Evolutionary conservation across 1,140 invertebrate species (phyloP), one percentile per base, ranked within the genome.

Genomic region (Carposina sasakii): DNA sequence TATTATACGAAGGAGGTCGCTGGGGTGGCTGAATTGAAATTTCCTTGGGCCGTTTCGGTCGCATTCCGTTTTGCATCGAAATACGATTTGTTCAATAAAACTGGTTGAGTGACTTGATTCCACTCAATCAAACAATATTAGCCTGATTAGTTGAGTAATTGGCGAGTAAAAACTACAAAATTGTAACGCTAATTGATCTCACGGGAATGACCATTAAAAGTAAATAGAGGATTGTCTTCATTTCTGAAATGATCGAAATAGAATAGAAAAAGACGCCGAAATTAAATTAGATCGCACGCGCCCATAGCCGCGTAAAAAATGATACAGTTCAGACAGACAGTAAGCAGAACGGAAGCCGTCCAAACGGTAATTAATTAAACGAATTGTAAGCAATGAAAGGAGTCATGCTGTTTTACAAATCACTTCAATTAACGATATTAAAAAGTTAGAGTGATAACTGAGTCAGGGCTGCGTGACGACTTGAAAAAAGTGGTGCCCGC

Each of bases 331-430:
- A 63, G 58, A 60, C 50, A 63, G 24, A 12, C 57, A 55, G 54
- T 21, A 42, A 62, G 52, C 57, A 58, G 57, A 78, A 76, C 81
- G 76, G 81, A 84, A 84, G 81, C 76, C 66, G 67, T 63, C 72
- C 63, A 62, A 79, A 81, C 72, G 64, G 74, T 81, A 79, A 82
- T 81, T 84, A 84, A 84, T 81, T 84, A 81, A 78, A 77, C 63
- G 71, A 76, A 81, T 81, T 71, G 81, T 78, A 73, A 72, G 79
- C 76, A 83, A 77, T 71, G 81, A 84, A 84, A 81, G 77, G 78
- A 81, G 73, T 81, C 81, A 71, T 74, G 81, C 81, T 84, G 81
- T 84, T 84, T 81, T 84, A 84, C 81, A 84, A 84, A 84, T 84
- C 77, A 79, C 74, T 81, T 77, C 81, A 84, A 82, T 84, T 82